Conservation (phyloP, 92 coral and sea anemone species). For the Epizoanthus illoricatus region DNA sequence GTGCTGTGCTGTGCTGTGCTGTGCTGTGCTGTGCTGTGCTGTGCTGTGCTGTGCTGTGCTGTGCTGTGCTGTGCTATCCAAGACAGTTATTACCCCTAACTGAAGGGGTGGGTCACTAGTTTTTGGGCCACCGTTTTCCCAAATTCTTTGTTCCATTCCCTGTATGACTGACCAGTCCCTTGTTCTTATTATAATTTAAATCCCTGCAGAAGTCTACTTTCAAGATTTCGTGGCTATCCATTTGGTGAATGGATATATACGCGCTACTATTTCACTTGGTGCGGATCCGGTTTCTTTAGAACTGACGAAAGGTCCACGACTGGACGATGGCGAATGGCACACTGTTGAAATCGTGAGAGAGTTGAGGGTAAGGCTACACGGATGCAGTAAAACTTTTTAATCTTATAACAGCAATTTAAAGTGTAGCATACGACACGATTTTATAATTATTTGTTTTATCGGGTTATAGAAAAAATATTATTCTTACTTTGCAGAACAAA, state of each 20-base stretch:
- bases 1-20: not conserved
- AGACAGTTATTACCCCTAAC: no score
- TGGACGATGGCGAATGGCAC: slow-evolving; percentile 95
- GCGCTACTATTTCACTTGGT: slow-evolving; percentile 78
- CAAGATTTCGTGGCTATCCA: slow-evolving; percentile 84
- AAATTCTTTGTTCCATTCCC: no score
- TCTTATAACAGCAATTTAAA: not conserved
- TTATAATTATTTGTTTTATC: not conserved
- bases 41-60: not conserved
- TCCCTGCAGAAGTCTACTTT: slow-evolving; percentile 32
- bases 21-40: not conserved
- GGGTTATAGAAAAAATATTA: no score
- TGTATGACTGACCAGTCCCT: no score
- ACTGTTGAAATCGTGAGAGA: slow-evolving; percentile 68
- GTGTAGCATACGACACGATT: not conserved
- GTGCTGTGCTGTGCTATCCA: not conserved
- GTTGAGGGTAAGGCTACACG: slow-evolving; percentile 49
- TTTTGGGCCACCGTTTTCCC: no score
- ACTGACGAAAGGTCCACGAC: slow-evolving; percentile 65
- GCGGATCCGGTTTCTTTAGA: slow-evolving; percentile 58
- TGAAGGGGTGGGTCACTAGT: no score
- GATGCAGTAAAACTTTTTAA: not conserved
- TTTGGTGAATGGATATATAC: slow-evolving; percentile 66
- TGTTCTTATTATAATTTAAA: not conserved
- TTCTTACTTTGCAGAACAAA: no score